Evolutionary conservation across 2,113 vertebrate species (phyloP).

Genomic region (Zosterops lateralis): DNA sequence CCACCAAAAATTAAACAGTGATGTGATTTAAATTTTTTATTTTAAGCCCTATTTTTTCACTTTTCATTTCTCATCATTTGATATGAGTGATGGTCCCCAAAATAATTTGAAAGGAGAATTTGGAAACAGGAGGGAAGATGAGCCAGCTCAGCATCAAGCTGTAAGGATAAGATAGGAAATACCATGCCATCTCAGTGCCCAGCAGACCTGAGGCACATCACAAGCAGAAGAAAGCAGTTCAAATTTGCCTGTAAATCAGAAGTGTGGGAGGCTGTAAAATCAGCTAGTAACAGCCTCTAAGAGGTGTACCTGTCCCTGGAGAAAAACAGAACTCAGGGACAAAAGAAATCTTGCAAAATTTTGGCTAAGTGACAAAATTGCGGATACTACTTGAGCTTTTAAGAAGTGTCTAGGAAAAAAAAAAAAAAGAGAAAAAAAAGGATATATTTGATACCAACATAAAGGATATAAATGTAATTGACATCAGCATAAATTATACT

Average conservation of each 20-base stretch:
- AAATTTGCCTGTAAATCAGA: not conserved
- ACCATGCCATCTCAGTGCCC: not conserved
- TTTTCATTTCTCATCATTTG: not conserved
- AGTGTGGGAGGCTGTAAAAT: not conserved
- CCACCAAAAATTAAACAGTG: not conserved
- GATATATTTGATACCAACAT: not conserved
- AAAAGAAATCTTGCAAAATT: not conserved
- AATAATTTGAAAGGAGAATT: not conserved
- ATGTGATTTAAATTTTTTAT: not conserved
- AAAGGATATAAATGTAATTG: not conserved
- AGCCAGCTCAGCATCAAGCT: not conserved
- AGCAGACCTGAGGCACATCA: not conserved
- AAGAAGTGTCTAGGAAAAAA: not conserved
- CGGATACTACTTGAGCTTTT: not conserved
- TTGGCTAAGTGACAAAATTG: not conserved
- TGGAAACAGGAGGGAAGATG: not conserved
- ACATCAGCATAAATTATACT: not conserved
- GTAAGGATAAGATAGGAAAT: not conserved
- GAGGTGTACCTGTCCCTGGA: not conserved
- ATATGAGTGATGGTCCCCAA: not conserved
- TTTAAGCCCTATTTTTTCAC: not conserved
- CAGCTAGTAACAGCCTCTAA: not conserved
- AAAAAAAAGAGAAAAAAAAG: too few relatives aligned
- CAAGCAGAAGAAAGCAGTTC: not conserved
- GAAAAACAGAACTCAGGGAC: not conserved